Percentiles rank a stretch among this genome's conserved stretches.
Evolutionary conservation across 2,888 invertebrate genomes (phyloP).

Genomic region (Labia minor): DNA sequence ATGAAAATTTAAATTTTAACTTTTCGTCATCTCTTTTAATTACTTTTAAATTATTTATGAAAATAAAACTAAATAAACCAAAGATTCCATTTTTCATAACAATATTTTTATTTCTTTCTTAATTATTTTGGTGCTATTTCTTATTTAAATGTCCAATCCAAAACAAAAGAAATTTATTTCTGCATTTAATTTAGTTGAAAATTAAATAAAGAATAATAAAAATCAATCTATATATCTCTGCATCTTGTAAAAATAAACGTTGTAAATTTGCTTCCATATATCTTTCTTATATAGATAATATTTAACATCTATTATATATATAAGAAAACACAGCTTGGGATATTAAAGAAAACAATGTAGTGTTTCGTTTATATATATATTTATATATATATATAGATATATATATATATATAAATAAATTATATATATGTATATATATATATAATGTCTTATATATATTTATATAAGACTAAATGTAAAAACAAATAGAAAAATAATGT

Average conservation of each 20-base stretch:
- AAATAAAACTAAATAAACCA: no score
- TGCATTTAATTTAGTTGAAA: background rate
- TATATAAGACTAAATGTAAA: background rate
- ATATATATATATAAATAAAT: no score
- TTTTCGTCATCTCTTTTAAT: no score
- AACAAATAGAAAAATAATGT: background rate
- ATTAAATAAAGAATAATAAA: background rate
- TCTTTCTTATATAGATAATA: no score
- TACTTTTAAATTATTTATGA: no score
- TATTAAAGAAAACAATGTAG: background rate
- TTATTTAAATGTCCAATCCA: background rate
- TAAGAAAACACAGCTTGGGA: background rate
- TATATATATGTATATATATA: no score
- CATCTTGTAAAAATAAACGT: background rate
- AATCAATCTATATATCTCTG: no score
- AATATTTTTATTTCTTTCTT: no score
- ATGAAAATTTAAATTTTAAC: no score
- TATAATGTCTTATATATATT: no score
- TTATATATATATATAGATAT: no score
- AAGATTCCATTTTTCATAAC: no score
- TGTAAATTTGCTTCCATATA: background rate
- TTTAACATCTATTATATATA: background rate
- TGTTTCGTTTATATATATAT: background rate
- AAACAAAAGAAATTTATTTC: background rate
- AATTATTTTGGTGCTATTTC: background rate